A percentile compares a stretch with the other conserved stretches of the same genome.
phyloP scores from a whole-genome alignment of 2,888 invertebrate species.

The Camptogramma bilineatum region DNA sequence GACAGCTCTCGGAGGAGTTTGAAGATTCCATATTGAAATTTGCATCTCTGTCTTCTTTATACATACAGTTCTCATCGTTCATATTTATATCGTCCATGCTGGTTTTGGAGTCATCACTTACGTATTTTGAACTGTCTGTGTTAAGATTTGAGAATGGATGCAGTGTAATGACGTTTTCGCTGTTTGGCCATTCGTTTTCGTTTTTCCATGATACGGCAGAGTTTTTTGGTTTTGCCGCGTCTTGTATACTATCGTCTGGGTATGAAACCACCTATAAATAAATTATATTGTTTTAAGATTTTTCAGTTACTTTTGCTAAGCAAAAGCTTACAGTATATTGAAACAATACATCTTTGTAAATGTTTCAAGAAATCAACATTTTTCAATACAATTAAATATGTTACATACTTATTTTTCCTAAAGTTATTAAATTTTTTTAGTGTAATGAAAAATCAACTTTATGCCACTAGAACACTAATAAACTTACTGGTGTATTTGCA shows the following conservation, averaged over 20 bases:
- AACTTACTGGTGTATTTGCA: conserved; percentile 77
- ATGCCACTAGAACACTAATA: background rate
- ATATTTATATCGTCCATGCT: conserved; percentile 79
- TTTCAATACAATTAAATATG: too few relatives aligned
- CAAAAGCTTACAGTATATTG: too few relatives aligned
- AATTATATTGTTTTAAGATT: background rate
- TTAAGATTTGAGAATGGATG: conserved; percentile 71
- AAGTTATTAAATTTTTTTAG: too few relatives aligned
- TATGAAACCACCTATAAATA: conserved; percentile 72
- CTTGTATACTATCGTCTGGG: conserved; percentile 77
- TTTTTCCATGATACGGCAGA: conserved; percentile 78
- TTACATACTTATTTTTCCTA: too few relatives aligned
- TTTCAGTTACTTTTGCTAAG: background rate
- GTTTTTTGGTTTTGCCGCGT: conserved; percentile 78
- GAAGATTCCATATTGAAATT: conserved; percentile 82
- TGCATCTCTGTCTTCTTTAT: conserved; percentile 78
- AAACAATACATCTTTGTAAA: too few relatives aligned
- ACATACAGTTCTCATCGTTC: conserved; percentile 80
- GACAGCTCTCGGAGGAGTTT: conserved; percentile 80
- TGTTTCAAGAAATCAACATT: too few relatives aligned
- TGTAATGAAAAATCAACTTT: background rate
- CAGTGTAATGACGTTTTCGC: conserved; percentile 71
- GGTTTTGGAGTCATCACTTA: conserved; percentile 79
- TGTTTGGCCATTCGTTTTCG: conserved; percentile 73
- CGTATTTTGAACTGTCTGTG: conserved; percentile 72